Evolutionary conservation across 1,140 invertebrate species (phyloP).

Genomic region (Drosophila mayri): DNA sequence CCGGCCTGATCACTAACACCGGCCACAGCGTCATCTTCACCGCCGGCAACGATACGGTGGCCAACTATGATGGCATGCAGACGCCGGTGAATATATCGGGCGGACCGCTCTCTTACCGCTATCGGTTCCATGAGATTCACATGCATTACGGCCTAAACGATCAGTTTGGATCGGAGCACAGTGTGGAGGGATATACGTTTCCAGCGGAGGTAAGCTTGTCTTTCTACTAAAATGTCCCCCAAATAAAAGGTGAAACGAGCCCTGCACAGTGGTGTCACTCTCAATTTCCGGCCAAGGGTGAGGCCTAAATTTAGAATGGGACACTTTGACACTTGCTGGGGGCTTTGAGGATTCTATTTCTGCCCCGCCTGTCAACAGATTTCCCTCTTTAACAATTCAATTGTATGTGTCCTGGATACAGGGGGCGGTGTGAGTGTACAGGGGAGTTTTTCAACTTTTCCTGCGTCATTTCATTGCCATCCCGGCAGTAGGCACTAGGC

Average conservation of each 20-base stretch:
- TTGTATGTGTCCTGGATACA: constrained; percentile 35
- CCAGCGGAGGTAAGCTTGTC: constrained; percentile 93
- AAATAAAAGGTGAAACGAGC: background rate
- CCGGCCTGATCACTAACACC: constrained; percentile 94
- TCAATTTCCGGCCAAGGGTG: constrained; percentile 30
- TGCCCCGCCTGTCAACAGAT: constrained; percentile 48
- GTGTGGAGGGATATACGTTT: constrained; percentile 95
- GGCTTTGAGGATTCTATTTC: constrained; percentile 39
- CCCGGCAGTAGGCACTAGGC: constrained; percentile 14
- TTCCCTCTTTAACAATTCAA: constrained; percentile 72
- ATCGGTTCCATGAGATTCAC: constrained; percentile 96
- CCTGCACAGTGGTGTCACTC: constrained; percentile 24
- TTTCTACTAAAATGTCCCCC: background rate
- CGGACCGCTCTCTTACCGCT: constrained; percentile 97
- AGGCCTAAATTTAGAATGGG: constrained; percentile 37
- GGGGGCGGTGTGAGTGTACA: background rate
- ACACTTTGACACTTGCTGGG: constrained; percentile 58
- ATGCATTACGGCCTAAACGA: constrained; percentile 95
- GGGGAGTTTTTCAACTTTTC: constrained; percentile 51
- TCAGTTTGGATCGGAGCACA: constrained; percentile 95
- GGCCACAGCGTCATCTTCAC: constrained; percentile 97
- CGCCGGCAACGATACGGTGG: constrained; percentile 91
- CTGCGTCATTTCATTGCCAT: constrained; percentile 56
- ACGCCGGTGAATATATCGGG: constrained; percentile 96
- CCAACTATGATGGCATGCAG: constrained; percentile 85